Conservation (phyloP, 1,140 invertebrate species). For the Idris sp. region DNA sequence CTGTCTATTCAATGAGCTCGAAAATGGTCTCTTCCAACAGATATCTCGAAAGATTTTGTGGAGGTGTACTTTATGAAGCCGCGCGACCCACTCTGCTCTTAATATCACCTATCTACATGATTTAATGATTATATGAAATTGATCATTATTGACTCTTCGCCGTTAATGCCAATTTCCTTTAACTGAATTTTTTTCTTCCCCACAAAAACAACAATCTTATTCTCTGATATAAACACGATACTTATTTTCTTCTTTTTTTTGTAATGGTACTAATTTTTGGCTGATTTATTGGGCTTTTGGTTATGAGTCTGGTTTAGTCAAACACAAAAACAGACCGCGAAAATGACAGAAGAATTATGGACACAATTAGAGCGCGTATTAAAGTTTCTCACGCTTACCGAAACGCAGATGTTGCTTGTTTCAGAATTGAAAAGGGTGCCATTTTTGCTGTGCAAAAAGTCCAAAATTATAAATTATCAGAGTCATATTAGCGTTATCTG, state of each 20-base stretch:
- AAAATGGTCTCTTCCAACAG: conserved; percentile 77
- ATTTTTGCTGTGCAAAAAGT: conserved; percentile 31
- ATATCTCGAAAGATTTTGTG: conserved; percentile 73
- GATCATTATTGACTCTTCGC: conserved; percentile 60
- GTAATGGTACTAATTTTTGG: conserved; percentile 21
- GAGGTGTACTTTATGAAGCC: conserved; percentile 75
- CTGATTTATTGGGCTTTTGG: conserved; percentile 25
- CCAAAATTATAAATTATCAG: conserved; percentile 36
- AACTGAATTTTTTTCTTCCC: no score
- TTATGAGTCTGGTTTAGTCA: conserved; percentile 10
- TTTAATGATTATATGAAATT: conserved; percentile 64
- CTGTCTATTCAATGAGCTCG: conserved; percentile 79
- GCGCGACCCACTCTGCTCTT: conserved; percentile 69
- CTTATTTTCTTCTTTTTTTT: no score
- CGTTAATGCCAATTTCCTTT: conserved; percentile 44
- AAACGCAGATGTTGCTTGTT: conserved; percentile 51
- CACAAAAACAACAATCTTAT: no score
- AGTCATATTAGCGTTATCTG: conserved; percentile 22
- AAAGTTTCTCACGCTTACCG: conserved; percentile 56
- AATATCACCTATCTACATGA: conserved; percentile 69
- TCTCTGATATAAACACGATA: no score
- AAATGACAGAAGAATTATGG: conserved; percentile 50
- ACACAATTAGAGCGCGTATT: conserved; percentile 51
- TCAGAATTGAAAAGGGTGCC: conserved; percentile 27
- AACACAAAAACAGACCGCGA: conserved; percentile 39